These are phyloP conservation scores for Eupelmus urozonus DNA, from an alignment of 2,888 invertebrate genomes.

Conservation along the genomic window DNA sequence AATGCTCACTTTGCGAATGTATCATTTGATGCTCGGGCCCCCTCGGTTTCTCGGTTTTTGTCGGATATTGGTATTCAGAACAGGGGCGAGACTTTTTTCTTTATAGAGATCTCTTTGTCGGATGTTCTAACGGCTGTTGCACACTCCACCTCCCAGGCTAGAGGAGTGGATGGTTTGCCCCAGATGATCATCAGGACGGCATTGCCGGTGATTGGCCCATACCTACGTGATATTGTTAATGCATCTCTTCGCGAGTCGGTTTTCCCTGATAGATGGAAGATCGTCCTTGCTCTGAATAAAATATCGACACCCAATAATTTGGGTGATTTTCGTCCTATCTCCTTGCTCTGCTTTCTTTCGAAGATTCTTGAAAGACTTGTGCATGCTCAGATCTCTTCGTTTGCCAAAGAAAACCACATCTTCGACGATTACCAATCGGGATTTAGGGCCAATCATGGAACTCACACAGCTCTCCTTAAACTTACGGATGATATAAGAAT, in stretches of 20 bases:
- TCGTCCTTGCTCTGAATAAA: neutral
- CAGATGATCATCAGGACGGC: neutral
- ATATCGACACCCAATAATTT: neutral
- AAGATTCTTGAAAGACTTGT: slow-evolving; percentile 54
- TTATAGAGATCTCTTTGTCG: slow-evolving; percentile 10
- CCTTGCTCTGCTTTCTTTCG: slow-evolving; percentile 24
- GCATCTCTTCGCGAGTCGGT: neutral
- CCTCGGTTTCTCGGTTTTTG: neutral
- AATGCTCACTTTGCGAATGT: neutral
- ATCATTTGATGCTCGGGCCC: neutral
- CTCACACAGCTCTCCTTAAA: slow-evolving; percentile 12
- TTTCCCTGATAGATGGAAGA: neutral
- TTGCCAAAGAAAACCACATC: slow-evolving; percentile 10
- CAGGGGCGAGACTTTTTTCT: too few relatives aligned
- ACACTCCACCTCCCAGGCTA: neutral
- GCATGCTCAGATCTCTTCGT: slow-evolving; percentile 34
- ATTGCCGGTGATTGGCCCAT: neutral
- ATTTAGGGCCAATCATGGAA: slow-evolving; percentile 18
- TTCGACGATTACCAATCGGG: slow-evolving; percentile 42
- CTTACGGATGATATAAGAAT: slow-evolving; percentile 26
- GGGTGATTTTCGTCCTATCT: neutral
- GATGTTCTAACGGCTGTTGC: slow-evolving; percentile 37
- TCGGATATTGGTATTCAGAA: neutral
- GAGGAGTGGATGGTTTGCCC: neutral
- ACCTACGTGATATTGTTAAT: neutral